These are phyloP conservation scores for Hystrix brachyura DNA, from an alignment of 2,113 vertebrate species.

Conservation along the genomic window DNA sequence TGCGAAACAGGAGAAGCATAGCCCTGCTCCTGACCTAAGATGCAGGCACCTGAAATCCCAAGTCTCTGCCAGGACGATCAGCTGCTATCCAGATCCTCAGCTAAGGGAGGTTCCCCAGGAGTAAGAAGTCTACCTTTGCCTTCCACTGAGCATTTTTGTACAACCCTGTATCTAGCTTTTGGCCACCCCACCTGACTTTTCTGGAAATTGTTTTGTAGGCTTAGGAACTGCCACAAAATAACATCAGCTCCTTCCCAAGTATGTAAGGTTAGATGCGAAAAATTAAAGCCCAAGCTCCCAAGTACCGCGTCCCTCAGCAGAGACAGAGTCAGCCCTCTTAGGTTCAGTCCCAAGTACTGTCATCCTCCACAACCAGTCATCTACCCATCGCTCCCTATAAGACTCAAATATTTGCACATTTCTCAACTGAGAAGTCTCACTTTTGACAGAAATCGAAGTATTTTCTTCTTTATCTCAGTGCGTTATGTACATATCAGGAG, in stretches of 20 bases:
- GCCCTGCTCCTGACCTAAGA: not conserved
- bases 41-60: not conserved
- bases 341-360: not conserved
- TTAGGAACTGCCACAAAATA: not conserved
- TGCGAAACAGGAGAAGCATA: no score
- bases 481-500: not conserved
- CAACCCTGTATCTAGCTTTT: not conserved
- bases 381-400: not conserved
- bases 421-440: not conserved
- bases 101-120: not conserved
- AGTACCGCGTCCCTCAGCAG: not conserved
- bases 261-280: not conserved
- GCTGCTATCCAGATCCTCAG: fast-evolving
- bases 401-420: not conserved
- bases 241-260: not conserved
- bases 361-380: fast-evolving
- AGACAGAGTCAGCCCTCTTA: not conserved
- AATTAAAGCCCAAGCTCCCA: not conserved
- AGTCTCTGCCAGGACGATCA: no score
- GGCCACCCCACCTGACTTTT: not conserved
- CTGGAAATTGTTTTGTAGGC: not conserved
- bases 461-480: not conserved
- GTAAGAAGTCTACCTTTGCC: not conserved
- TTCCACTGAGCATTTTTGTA: not conserved
- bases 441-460: not conserved